Evolutionary conservation across 1,140 invertebrate genomes (phyloP).

Genomic region (Orchesella cincta): DNA sequence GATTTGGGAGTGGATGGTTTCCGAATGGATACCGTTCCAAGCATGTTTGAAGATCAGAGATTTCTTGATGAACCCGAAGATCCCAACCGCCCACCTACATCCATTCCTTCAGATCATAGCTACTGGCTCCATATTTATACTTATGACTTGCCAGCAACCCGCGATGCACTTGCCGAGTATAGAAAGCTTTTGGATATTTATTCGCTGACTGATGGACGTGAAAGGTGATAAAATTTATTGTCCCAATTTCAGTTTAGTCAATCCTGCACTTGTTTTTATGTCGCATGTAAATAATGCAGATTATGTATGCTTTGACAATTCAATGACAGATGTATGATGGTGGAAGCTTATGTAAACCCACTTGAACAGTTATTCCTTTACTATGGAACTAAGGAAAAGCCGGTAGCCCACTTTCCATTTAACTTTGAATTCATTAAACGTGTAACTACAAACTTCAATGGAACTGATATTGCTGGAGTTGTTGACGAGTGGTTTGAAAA

Average conservation of each 20-base stretch:
- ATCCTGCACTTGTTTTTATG: neutral
- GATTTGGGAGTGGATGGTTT: constrained; percentile 76
- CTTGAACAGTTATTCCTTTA: constrained; percentile 56
- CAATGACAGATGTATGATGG: constrained; percentile 61
- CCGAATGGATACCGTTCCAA: constrained; percentile 67
- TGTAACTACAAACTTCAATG: constrained; percentile 60
- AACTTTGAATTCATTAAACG: constrained; percentile 65
- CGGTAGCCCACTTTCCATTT: constrained; percentile 68
- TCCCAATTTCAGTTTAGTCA: neutral
- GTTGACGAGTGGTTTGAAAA: constrained; percentile 63
- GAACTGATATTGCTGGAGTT: constrained; percentile 60
- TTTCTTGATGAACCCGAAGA: constrained; percentile 62
- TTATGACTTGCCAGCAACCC: constrained; percentile 59
- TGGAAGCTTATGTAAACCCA: constrained; percentile 66
- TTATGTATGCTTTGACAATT: too few relatives aligned
- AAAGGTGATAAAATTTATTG: constrained; percentile 4
- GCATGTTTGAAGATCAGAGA: constrained; percentile 62
- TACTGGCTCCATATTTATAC: constrained; percentile 54
- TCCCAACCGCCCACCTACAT: constrained; percentile 50
- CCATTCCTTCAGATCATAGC: constrained; percentile 57
- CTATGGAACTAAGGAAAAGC: constrained; percentile 62
- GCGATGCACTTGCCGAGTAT: constrained; percentile 67
- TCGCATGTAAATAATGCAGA: neutral
- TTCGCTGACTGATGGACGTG: constrained; percentile 37
- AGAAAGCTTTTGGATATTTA: constrained; percentile 57